Evolutionary conservation across 2,113 vertebrate genomes (phyloP), one percentile per base, ranked within the genome.

Genomic region (Clinocottus analis): DNA sequence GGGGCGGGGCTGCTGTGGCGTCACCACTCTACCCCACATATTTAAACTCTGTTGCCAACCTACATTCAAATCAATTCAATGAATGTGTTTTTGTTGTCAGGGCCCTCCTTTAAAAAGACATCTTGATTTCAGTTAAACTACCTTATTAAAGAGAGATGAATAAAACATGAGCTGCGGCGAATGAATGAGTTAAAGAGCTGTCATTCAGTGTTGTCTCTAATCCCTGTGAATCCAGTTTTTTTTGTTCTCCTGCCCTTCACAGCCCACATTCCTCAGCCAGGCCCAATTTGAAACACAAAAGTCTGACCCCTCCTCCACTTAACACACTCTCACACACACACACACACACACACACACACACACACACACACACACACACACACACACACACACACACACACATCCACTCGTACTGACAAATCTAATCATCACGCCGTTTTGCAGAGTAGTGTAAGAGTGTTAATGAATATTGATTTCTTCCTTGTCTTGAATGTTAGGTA

Each of bases 261-360:
- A 61, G 25, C 78, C 72, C 87, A 86, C 89, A 88, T 90, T 90
- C 76, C 89, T 89, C 59, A 85, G 80, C 75, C 65, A 62, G 72
- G 76, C 59, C 75, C 58, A 75, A 83, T 90, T 69, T 82, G 71
- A 74, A 89, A 92, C 82, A 90, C 85, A 92, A 90, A 90, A 61
- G 84, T 75, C 53, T 65, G 86, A 75, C 82, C 84, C 85, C 83
- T 87, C 88, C 80, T 80, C 84, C 72, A 66, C 60, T 65, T 73
- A 35, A 70, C 25, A 63, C 64, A 76, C 64, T 51, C 31, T 68
- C 43, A 68, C 66, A 64, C 65, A 69, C n/a, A n/a, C n/a, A n/a
- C n/a, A n/a, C n/a, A n/a, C 75, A 53, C 75, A 53, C 59, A 43
- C 75, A 69, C 65, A 62, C 31, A 37, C 10, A n/a, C 29, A 62